These are phyloP conservation scores for Melitaea athalia DNA, from an alignment of 2,888 invertebrate genomes.

Conservation along the genomic window DNA sequence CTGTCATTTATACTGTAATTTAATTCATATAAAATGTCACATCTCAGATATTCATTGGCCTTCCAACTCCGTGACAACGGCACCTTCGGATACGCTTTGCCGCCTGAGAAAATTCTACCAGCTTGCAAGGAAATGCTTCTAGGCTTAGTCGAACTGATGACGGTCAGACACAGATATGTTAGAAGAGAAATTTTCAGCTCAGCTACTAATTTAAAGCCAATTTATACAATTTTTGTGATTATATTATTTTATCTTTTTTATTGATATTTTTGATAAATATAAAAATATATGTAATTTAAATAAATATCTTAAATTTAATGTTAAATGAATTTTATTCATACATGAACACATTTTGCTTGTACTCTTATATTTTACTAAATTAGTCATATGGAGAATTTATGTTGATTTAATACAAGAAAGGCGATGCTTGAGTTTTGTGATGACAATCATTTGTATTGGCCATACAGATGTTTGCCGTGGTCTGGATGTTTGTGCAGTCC, in stretches of 20 bases:
- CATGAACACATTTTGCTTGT: background rate
- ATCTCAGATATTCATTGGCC: constrained; percentile 60
- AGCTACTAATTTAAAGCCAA: constrained; percentile 20
- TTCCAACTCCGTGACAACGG: constrained; percentile 84
- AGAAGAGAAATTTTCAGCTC: constrained; percentile 39
- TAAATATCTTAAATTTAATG: background rate
- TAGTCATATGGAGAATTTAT: no score
- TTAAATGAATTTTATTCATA: no score
- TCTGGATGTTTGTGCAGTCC: no score
- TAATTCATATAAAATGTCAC: background rate
- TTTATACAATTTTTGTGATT: background rate
- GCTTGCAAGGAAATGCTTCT: constrained; percentile 82
- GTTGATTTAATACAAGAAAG: no score
- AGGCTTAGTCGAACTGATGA: constrained; percentile 78
- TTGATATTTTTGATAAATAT: background rate
- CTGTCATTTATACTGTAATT: no score
- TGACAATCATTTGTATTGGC: no score
- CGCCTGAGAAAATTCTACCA: constrained; percentile 83
- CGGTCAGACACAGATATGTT: constrained; percentile 49
- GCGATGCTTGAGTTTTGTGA: no score
- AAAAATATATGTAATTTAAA: background rate
- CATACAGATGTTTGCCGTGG: no score
- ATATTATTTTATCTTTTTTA: background rate
- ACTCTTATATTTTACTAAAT: background rate
- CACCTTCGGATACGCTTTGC: constrained; percentile 85